Evolutionary conservation across 2,888 invertebrate species (phyloP).

Genomic region (Ctenicera cuprea): DNA sequence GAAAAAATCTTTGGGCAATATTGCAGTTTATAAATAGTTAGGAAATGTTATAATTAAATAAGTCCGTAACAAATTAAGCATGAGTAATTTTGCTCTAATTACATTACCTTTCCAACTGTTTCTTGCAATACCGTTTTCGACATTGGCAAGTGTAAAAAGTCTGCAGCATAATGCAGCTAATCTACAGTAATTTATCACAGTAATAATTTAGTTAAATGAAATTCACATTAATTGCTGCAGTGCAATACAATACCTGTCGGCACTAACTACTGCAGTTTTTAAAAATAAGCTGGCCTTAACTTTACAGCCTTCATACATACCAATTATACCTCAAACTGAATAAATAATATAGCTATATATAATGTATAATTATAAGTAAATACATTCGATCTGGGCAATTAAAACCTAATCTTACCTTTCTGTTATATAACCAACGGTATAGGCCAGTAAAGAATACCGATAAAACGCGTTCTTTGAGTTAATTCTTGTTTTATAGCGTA

Average conservation of each 20-base stretch:
- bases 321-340: background rate
- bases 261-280: background rate
- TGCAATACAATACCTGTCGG: background rate
- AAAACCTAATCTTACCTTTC: too few relatives aligned
- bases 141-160: background rate
- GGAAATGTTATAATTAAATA: background rate
- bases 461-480: constrained; percentile 8
- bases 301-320: background rate
- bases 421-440: too few relatives aligned
- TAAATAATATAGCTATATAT: too few relatives aligned
- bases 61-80: constrained; percentile 4
- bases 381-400: too few relatives aligned
- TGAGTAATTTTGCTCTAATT: constrained; percentile 16
- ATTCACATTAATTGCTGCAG: constrained; percentile 28
- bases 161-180: background rate
- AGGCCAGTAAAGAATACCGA: too few relatives aligned
- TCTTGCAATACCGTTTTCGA: constrained; percentile 25
- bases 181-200: constrained; percentile 34
- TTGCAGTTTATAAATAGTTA: too few relatives aligned
- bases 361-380: too few relatives aligned
- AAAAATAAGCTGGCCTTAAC: background rate
- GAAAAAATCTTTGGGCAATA: too few relatives aligned
- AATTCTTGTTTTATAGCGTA: background rate
- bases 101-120: constrained; percentile 18
- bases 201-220: constrained; percentile 41